Conservation (phyloP, 2,797 vertebrate species). For the Hypotaenidia philippensis region DNA sequence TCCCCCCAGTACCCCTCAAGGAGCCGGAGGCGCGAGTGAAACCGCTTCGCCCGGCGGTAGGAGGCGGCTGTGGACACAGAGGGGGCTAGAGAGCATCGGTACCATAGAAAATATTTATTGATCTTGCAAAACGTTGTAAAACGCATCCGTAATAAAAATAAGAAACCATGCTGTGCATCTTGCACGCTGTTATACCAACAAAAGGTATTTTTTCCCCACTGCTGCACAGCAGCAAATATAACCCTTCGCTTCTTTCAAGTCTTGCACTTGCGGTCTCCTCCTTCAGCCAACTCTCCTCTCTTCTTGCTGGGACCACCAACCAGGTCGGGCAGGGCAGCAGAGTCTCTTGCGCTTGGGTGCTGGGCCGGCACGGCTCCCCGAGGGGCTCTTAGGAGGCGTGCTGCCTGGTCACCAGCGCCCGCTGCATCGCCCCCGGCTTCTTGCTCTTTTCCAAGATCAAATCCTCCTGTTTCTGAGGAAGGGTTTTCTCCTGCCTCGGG, state of each 20-base stretch:
- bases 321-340: background rate
- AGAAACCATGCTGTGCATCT: conserved; percentile 49
- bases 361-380: background rate
- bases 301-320: background rate
- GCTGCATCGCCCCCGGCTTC: background rate
- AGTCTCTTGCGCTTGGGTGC: background rate
- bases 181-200: conserved; percentile 61
- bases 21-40: background rate
- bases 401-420: conserved; percentile 79
- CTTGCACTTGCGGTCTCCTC: background rate
- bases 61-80: background rate
- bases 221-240: conserved; percentile 83
- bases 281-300: background rate
- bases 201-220: conserved; percentile 61
- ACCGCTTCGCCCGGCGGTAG: fast-evolving
- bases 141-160: conserved; percentile 72
- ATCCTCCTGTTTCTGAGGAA: background rate
- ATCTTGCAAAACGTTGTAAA: conserved; percentile 76
- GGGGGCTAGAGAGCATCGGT: background rate
- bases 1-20: fast-evolving
- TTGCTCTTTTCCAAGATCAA: conserved; percentile 55
- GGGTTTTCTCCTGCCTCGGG: background rate
- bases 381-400: conserved; percentile 81
- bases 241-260: background rate
- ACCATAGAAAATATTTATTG: conserved; percentile 81